Evolutionary conservation across 2,113 vertebrate species (phyloP).

Genomic region (Papio anubis): DNA sequence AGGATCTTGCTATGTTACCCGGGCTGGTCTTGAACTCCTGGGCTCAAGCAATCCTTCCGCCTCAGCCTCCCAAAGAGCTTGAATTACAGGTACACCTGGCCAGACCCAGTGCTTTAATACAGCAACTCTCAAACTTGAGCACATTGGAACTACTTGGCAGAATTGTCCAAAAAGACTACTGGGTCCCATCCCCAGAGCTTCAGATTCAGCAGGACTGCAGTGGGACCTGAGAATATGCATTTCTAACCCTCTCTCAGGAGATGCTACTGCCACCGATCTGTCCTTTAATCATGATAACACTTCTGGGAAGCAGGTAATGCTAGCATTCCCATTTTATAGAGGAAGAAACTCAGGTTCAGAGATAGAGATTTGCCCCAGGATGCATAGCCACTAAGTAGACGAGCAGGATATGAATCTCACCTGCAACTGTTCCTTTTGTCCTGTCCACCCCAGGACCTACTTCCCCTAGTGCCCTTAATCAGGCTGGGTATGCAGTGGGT

Average conservation of each 20-base stretch:
- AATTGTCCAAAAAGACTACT: rapidly evolving
- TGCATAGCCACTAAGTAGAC: not conserved
- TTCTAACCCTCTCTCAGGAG: not conserved
- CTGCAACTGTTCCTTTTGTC: not conserved
- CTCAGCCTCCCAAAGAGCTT: too few species aligned
- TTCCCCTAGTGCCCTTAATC: not conserved
- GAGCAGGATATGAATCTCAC: rapidly evolving
- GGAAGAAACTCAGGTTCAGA: not conserved
- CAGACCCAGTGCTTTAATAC: not conserved
- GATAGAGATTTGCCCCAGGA: not conserved
- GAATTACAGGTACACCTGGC: too few species aligned
- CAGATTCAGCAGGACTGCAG: rapidly evolving
- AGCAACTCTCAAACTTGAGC: not conserved
- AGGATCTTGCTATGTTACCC: too few species aligned
- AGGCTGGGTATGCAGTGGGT: not conserved
- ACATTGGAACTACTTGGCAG: rapidly evolving
- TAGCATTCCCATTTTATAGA: not conserved
- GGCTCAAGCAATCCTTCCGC: too few species aligned
- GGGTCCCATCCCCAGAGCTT: not conserved
- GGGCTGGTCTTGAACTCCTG: too few species aligned
- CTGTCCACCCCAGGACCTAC: too few species aligned
- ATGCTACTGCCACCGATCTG: rapidly evolving
- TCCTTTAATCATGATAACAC: not conserved
- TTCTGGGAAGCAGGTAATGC: not conserved
- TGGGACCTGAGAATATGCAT: not conserved